Evolutionary conservation across 92 coral and sea anemone species (phyloP).

Genomic region (Isaurus tuberculatus): DNA sequence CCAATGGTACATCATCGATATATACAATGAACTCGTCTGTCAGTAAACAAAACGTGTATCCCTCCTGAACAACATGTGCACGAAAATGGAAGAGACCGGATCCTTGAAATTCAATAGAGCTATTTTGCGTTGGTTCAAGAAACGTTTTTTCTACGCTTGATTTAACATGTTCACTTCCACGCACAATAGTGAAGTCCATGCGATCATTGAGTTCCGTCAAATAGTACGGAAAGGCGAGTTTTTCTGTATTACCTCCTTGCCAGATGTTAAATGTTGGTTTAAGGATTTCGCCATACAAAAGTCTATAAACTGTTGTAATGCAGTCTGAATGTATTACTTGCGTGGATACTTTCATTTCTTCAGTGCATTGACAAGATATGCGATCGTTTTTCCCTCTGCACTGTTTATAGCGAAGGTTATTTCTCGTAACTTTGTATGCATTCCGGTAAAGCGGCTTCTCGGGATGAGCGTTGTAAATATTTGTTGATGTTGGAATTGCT

Average conservation of each 20-base stretch:
- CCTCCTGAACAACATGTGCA: slow-evolving; percentile 83
- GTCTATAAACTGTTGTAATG: slow-evolving; percentile 78
- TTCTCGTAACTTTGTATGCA: slow-evolving; percentile 77
- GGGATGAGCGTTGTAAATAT: slow-evolving; percentile 91
- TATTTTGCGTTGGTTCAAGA: slow-evolving; percentile 75
- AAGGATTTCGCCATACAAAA: slow-evolving; percentile 80
- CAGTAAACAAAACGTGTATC: slow-evolving; percentile 87
- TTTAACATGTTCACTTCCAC: slow-evolving; percentile 59
- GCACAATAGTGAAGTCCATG: slow-evolving; percentile 65
- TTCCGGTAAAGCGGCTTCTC: slow-evolving; percentile 86
- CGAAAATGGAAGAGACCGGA: slow-evolving; percentile 96
- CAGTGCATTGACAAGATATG: slow-evolving; percentile 84
- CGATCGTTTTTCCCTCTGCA: slow-evolving; percentile 76
- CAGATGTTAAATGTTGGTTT: slow-evolving; percentile 75
- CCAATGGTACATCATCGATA: slow-evolving; percentile 87
- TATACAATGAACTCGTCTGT: slow-evolving; percentile 89
- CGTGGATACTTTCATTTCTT: slow-evolving; percentile 74
- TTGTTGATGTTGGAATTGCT: slow-evolving; percentile 90
- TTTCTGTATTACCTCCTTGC: slow-evolving; percentile 69
- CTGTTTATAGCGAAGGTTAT: slow-evolving; percentile 88
- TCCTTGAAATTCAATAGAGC: slow-evolving; percentile 88
- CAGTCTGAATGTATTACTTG: slow-evolving; percentile 88
- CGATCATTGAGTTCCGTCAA: slow-evolving; percentile 90
- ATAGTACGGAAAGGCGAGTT: slow-evolving; percentile 81
- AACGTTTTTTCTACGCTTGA: slow-evolving; percentile 56